Conservation (phyloP, 2,888 invertebrate species). For the Orthosia incerta region DNA sequence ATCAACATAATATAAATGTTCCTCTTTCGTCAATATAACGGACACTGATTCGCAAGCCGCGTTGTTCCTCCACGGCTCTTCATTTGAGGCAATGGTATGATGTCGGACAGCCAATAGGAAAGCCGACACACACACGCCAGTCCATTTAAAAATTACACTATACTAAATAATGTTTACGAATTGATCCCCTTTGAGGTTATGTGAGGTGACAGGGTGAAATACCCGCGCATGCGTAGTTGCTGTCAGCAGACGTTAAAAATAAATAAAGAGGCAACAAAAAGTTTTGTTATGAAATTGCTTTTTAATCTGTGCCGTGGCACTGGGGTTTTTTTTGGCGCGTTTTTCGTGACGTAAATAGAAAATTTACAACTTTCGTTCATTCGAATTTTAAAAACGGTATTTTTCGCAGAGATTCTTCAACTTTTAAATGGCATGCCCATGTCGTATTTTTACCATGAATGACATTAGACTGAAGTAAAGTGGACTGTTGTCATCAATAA, state of each 20-base stretch:
- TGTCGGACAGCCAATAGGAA: conserved; percentile 69
- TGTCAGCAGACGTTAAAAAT: conserved; percentile 32
- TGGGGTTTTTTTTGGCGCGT: conserved; percentile 39
- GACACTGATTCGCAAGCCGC: conserved; percentile 52
- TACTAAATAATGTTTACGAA: conserved; percentile 59
- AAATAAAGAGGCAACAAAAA: conserved; percentile 38
- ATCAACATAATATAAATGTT: conserved; percentile 31
- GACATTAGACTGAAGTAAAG: conserved; percentile 15
- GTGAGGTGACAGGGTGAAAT: conserved; percentile 60
- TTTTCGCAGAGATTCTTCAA: neutral
- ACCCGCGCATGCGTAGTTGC: conserved; percentile 73
- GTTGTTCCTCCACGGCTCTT: conserved; percentile 50
- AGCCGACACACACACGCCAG: conserved; percentile 47
- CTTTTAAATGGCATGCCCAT: neutral
- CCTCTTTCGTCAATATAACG: conserved; percentile 21
- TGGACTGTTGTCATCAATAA: conserved; percentile 14
- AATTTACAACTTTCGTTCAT: conserved; percentile 10
- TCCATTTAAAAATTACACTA: conserved; percentile 54
- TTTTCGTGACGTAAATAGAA: conserved; percentile 15
- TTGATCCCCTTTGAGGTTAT: conserved; percentile 72
- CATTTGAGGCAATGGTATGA: conserved; percentile 74
- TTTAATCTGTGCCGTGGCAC: conserved; percentile 36
- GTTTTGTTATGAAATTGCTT: conserved; percentile 23
- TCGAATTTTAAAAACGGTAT: neutral
- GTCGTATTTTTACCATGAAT: neutral